Percentiles rank a stretch among this genome's conserved stretches.
These are phyloP conservation scores for Pseudococcus viburni DNA, from an alignment of 2,888 invertebrate genomes.

Conservation along the genomic window DNA sequence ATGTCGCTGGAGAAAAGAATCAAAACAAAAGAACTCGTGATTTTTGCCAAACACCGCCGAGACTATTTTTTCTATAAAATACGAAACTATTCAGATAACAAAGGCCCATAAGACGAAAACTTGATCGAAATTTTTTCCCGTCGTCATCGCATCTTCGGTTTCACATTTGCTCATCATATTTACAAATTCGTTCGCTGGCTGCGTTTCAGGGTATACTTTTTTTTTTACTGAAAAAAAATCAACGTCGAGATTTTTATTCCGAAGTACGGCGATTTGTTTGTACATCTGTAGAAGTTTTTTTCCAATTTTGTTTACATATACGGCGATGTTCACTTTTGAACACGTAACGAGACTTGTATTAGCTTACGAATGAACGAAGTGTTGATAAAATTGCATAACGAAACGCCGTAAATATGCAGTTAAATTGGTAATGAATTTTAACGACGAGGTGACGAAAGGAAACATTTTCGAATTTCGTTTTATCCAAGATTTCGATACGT, in stretches of 20 bases:
- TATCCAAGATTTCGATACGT: background rate
- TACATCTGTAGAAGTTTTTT: background rate
- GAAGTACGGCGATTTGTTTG: background rate
- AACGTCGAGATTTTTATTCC: background rate
- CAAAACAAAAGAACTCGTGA: background rate
- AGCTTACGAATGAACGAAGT: background rate
- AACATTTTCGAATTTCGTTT: background rate
- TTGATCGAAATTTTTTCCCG: background rate
- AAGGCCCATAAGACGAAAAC: background rate
- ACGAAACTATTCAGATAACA: background rate
- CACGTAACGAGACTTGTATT: conserved; percentile 6
- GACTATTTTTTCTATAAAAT: background rate
- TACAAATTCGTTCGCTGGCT: background rate
- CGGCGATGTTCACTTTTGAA: background rate
- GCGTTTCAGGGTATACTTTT: background rate
- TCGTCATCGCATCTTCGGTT: background rate
- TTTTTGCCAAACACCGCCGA: background rate
- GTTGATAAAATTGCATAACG: conserved; percentile 1
- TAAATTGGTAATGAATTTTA: conserved; percentile 31
- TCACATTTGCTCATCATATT: conserved; percentile 7
- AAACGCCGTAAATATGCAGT: background rate
- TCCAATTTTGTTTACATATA: background rate
- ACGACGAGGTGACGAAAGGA: background rate
- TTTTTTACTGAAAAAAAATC: background rate
- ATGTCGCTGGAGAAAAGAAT: background rate